Evolutionary conservation across 2,113 vertebrate species (phyloP).

Genomic region (Megaceryle maxima): DNA sequence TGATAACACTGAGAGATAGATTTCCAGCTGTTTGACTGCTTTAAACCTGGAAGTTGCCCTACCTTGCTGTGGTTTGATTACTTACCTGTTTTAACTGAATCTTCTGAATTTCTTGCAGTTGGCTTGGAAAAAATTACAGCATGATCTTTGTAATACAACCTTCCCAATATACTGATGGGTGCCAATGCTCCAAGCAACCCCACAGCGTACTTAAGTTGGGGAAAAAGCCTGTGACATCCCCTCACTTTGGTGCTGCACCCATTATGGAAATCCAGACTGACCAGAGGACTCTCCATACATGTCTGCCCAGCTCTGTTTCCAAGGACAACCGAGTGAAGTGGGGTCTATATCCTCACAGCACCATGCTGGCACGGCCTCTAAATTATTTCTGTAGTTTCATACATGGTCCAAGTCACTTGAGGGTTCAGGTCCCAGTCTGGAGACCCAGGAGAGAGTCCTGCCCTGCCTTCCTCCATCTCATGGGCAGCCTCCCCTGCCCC

Average conservation of each 20-base stretch:
- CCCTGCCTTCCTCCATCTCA: accelerated
- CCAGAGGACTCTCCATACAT: neutral
- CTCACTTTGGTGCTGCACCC: accelerated
- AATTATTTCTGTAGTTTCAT: neutral
- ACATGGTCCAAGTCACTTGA: accelerated
- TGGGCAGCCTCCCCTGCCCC: neutral
- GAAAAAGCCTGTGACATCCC: neutral
- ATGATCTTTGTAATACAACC: neutral
- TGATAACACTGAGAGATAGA: neutral
- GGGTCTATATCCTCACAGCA: neutral
- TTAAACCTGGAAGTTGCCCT: neutral
- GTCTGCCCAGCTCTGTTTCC: neutral
- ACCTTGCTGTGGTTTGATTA: neutral
- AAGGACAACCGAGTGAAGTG: accelerated
- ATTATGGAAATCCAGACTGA: neutral
- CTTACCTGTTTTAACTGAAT: neutral
- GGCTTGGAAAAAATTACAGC: neutral
- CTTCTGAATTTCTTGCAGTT: neutral
- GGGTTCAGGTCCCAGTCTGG: too few species aligned
- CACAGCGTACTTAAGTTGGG: accelerated
- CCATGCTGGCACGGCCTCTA: accelerated
- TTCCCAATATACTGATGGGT: neutral
- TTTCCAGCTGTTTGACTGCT: neutral
- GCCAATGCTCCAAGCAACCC: neutral
- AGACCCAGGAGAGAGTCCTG: neutral